These are phyloP conservation scores for Carpatolechia fugitivella DNA, from an alignment of 2,888 invertebrate species.

Conservation along the genomic window DNA sequence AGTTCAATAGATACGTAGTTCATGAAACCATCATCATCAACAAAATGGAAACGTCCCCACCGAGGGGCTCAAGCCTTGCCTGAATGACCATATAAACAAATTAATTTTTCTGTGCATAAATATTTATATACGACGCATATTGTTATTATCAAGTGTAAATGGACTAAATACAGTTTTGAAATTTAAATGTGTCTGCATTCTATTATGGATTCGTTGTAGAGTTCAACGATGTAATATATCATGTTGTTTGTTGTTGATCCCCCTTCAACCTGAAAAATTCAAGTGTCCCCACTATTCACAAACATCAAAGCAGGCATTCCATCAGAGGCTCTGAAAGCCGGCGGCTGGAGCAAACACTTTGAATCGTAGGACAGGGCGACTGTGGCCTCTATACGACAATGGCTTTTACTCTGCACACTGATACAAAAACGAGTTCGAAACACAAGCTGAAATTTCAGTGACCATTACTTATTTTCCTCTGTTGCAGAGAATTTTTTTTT, in stretches of 20 bases:
- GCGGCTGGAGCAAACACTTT: conserved; percentile 7
- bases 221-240: neutral
- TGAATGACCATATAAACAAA: too few species aligned
- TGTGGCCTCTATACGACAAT: conserved; percentile 6
- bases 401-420: neutral
- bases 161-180: too few species aligned
- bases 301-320: conserved; percentile 10
- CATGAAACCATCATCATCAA: too few species aligned
- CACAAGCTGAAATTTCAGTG: neutral
- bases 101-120: too few species aligned
- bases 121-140: too few species aligned
- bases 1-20: too few species aligned
- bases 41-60: too few species aligned
- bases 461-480: neutral
- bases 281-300: conserved; percentile 1
- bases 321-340: conserved; percentile 9
- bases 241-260: neutral
- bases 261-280: neutral
- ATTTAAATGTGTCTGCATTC: neutral
- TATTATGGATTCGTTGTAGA: neutral
- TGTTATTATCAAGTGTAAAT: too few species aligned
- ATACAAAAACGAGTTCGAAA: neutral
- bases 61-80: too few species aligned
- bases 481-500: neutral
- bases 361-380: conserved; percentile 8